phyloP scores from a whole-genome alignment of 2,888 invertebrate genomes.

The Lasioglossum villosulum region DNA sequence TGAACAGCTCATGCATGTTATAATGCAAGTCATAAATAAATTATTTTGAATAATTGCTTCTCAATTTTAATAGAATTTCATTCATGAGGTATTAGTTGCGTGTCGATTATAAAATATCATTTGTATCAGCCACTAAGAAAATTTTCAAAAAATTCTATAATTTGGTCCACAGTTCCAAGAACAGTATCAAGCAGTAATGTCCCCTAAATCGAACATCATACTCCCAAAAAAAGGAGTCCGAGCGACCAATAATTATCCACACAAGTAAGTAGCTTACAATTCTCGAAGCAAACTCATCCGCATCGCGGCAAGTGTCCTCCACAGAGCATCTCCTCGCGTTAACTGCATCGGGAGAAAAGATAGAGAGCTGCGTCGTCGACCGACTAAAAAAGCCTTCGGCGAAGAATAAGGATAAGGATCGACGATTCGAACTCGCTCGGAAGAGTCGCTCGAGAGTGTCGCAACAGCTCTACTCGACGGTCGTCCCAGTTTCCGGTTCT shows the following conservation, averaged over 20 bases:
- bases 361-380: not conserved
- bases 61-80: not conserved
- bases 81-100: not conserved
- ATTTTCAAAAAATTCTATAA: not conserved
- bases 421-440: not conserved
- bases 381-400: not conserved
- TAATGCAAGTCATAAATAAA: not conserved
- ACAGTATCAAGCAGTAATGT: not conserved
- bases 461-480: constrained; percentile 15
- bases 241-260: not conserved
- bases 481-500: constrained; percentile 32
- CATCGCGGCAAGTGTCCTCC: not conserved
- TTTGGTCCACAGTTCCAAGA: not conserved
- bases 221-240: not conserved
- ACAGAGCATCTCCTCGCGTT: not conserved
- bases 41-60: not conserved
- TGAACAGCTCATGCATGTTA: not conserved
- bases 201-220: not conserved
- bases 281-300: not conserved
- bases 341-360: not conserved
- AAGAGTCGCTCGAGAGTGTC: constrained; percentile 7
- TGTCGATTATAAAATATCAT: not conserved
- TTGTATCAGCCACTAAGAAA: not conserved
- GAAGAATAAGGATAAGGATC: constrained; percentile 3
- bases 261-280: not conserved